phyloP scores from a whole-genome alignment of 2,888 invertebrate genomes.

The Cataglyphis rosenhaueri region DNA sequence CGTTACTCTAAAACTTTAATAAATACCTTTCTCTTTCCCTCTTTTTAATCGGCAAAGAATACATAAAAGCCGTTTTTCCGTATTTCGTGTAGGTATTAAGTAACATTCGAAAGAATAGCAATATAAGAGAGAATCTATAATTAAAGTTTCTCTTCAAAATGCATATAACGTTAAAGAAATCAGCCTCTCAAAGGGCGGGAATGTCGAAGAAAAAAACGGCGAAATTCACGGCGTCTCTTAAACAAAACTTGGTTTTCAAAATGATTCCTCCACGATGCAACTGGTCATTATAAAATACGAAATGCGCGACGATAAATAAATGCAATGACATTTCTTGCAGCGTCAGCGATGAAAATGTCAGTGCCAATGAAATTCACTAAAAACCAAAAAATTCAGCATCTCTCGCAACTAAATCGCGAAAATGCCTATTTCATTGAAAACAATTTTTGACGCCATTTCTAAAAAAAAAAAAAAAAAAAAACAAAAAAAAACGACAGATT shows the following conservation, averaged over 20 bases:
- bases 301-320: conserved; percentile 75
- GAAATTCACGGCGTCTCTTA: conserved; percentile 69
- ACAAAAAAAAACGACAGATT: conserved; percentile 11
- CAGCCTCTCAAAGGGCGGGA: conserved; percentile 70
- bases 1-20: neutral
- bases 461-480: conserved; percentile 22
- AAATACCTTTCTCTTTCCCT: neutral
- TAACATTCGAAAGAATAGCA: neutral
- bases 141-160: conserved; percentile 42
- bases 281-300: conserved; percentile 72
- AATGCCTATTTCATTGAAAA: neutral
- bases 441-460: neutral
- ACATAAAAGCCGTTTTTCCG: conserved; percentile 7
- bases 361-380: conserved; percentile 25
- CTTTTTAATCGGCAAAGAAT: neutral
- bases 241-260: conserved; percentile 67
- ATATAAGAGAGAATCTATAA: conserved; percentile 26
- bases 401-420: neutral
- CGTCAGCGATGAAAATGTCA: conserved; percentile 15
- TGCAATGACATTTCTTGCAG: conserved; percentile 52
- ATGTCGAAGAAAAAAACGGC: conserved; percentile 58
- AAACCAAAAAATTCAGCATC: conserved; percentile 6
- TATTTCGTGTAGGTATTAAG: neutral
- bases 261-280: conserved; percentile 51
- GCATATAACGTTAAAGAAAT: conserved; percentile 51